Evolutionary conservation across 2,888 invertebrate species (phyloP).

Genomic region (Cheiracanthium punctorium): DNA sequence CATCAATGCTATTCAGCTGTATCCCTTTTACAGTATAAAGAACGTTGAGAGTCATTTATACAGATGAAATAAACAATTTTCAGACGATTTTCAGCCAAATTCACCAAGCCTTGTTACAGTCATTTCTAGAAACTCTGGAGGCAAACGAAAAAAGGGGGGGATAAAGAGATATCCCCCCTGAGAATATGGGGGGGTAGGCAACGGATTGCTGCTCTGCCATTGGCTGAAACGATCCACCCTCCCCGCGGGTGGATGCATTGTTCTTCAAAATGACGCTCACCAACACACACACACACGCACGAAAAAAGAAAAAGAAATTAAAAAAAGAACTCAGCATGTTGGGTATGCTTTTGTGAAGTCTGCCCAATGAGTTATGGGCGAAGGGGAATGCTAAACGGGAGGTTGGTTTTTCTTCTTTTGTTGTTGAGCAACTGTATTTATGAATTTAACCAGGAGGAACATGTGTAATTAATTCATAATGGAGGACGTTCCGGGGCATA

Average conservation of each 20-base stretch:
- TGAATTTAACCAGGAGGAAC: constrained; percentile 28
- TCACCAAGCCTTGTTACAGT: neutral
- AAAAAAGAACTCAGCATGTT: constrained; percentile 33
- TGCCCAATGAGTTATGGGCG: constrained; percentile 40
- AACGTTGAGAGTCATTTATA: too few relatives aligned
- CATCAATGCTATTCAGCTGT: too few relatives aligned
- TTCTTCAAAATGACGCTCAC: constrained; percentile 48
- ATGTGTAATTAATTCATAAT: constrained; percentile 44
- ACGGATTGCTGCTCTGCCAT: constrained; percentile 31
- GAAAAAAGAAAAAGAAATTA: constrained; percentile 64
- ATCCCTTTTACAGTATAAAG: too few relatives aligned
- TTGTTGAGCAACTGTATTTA: constrained; percentile 21
- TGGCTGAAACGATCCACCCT: constrained; percentile 34
- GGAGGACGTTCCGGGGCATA: neutral
- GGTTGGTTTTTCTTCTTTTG: neutral
- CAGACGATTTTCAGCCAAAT: constrained; percentile 33
- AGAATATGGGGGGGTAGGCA: constrained; percentile 24
- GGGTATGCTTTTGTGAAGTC: constrained; percentile 15
- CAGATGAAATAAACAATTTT: neutral
- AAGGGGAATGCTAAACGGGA: neutral
- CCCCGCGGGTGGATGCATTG: constrained; percentile 34
- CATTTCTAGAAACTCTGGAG: constrained; percentile 13
- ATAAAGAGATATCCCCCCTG: constrained; percentile 19
- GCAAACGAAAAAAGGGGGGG: neutral
- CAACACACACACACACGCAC: too few relatives aligned